These are phyloP conservation scores for Petaurus breviceps DNA, from an alignment of 2,113 vertebrate genomes.

Conservation along the genomic window DNA sequence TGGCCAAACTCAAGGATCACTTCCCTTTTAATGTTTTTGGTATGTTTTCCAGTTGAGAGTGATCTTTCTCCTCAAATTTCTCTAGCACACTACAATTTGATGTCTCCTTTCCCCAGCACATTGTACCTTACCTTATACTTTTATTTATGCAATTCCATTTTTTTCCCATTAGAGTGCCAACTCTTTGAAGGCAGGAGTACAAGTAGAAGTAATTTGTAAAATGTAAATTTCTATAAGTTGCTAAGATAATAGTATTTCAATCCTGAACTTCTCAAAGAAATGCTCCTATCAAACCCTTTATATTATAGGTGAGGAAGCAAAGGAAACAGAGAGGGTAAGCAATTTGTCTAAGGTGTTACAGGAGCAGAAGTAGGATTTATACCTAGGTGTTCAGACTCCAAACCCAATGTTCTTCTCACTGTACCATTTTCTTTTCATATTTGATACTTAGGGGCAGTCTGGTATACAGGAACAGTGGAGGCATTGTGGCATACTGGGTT, in stretches of 20 bases:
- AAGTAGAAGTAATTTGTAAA: too few relatives aligned
- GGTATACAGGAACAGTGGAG: not conserved
- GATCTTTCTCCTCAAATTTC: too few relatives aligned
- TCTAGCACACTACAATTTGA: too few relatives aligned
- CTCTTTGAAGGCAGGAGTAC: too few relatives aligned
- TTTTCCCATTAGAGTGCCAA: too few relatives aligned
- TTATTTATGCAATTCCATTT: too few relatives aligned
- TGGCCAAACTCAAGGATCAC: too few relatives aligned
- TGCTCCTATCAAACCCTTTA: not conserved
- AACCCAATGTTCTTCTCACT: not conserved
- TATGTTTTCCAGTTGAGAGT: too few relatives aligned
- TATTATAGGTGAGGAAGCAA: not conserved
- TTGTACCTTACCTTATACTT: too few relatives aligned
- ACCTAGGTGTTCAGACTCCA: conserved; percentile 43
- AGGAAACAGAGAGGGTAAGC: not conserved
- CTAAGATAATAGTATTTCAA: not conserved
- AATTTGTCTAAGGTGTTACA: conserved; percentile 40
- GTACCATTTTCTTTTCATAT: not conserved
- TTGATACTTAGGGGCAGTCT: not conserved
- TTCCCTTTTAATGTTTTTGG: too few relatives aligned
- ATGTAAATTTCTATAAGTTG: too few relatives aligned
- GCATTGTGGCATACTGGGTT: not conserved
- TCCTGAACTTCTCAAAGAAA: not conserved
- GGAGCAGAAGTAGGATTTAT: conserved; percentile 44
- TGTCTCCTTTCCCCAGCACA: too few relatives aligned